A percentile compares a stretch with the other conserved stretches of the same genome.
Conservation (phyloP, 1,140 invertebrate genomes). For the Diachasma alloeum region DNA sequence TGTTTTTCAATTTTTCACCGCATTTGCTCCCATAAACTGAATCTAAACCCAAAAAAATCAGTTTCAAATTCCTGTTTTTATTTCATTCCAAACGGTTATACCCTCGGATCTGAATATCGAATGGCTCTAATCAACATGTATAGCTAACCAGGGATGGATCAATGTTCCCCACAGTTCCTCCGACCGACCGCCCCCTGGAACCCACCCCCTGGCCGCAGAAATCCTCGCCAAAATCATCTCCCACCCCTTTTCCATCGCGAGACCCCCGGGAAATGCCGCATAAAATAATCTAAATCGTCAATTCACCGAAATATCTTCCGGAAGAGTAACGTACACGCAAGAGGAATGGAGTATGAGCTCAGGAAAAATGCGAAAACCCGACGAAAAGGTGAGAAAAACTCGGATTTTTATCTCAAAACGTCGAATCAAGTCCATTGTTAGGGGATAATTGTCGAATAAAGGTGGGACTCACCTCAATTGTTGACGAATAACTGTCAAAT, state of each 20-base stretch:
- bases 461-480: constrained; percentile 2
- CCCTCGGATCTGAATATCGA: no score
- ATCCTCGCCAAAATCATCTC: not conserved
- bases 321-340: no score
- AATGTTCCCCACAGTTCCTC: not conserved
- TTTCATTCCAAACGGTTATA: no score
- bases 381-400: not conserved
- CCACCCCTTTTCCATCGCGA: not conserved
- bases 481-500: constrained; percentile 4
- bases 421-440: not conserved
- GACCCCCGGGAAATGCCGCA: not conserved
- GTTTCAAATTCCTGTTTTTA: no score
- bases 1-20: no score
- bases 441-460: not conserved
- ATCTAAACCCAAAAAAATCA: no score
- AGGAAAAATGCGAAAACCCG: not conserved
- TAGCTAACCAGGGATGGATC: not conserved
- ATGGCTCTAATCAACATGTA: not conserved
- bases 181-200: not conserved
- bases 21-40: no score
- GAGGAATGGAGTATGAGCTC: no score
- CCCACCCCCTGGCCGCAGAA: not conserved
- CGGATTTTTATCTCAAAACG: not conserved
- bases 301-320: no score
- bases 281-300: not conserved